Base-by-base conservation (phyloP, 2,113 vertebrate genomes). In the Cheirogaleus medius region DNA sequence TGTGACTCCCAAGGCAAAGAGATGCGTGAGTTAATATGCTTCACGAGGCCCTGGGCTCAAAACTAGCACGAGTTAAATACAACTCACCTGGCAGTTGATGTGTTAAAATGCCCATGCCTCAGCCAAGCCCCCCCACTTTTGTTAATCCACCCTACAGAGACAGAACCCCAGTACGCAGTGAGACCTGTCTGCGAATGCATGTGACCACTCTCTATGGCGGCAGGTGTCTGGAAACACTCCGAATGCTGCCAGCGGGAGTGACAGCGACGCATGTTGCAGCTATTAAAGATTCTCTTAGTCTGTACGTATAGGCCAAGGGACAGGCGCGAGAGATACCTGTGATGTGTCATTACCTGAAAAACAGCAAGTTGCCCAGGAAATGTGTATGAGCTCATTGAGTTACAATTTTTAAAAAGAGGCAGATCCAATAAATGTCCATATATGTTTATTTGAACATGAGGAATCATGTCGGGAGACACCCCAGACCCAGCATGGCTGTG, bases 111-210 rank as follows among this genome's bases (percentile, higher is more conserved):
- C 25, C 69, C 8, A 0, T 0, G 39, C 25, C 21, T 12, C 1
- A 9, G 32, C 27, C 84, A 37, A 4, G 44, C 12, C 0, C 20
- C 82, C n/a, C 32, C 21, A 27, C 37, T 29, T 83, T 3, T 1
- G 37, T 47, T 6, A 63, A 17, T 18, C 63, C 32, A 0, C 3
- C 21, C 82, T 1, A 0, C 29, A 39, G 82, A 49, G n/a, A 42
- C 1, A 1, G 20, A 18, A 12, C 49, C 68, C 27, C 13, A 2
- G 56, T 0, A 1, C 85, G 5, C 0, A 11, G 21, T 0, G 63
- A 54, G 66, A 17, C 23, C 1, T 5, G 5, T 0, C 13, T 7
- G 23, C 0, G 0, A 0, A 1, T 10, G 49, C 3, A 27, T 7
- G 0, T 2, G 14, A 64, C n/a, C 4, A 32, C 77, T 42, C 58